These are phyloP conservation scores for Tachystola acroxantha DNA, from an alignment of 2,888 invertebrate species.

Conservation along the genomic window DNA sequence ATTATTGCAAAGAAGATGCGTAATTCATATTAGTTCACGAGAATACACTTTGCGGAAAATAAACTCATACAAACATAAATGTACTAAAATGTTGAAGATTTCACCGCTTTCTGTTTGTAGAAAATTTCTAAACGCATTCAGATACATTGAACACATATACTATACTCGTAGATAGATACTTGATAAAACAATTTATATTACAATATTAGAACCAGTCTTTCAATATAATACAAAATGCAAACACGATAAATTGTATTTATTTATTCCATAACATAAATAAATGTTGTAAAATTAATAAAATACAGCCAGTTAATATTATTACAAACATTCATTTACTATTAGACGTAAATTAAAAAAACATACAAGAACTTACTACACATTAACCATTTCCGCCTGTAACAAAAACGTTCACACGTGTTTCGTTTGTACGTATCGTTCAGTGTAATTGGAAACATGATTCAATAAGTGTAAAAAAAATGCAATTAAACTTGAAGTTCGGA, in stretches of 20 bases:
- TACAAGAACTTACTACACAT: too few species aligned
- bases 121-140: background rate
- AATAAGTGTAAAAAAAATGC: slow-evolving; percentile 6
- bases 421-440: slow-evolving; percentile 5
- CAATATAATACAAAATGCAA: too few species aligned
- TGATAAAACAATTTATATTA: too few species aligned
- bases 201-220: too few species aligned
- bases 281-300: too few species aligned
- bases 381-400: background rate
- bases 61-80: background rate
- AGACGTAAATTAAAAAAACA: too few species aligned
- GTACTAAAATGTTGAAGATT: slow-evolving; percentile 23
- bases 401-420: slow-evolving; percentile 1
- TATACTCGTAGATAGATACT: background rate
- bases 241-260: too few species aligned
- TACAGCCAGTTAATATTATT: too few species aligned
- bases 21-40: too few species aligned
- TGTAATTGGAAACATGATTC: slow-evolving; percentile 8
- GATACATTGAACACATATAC: background rate
- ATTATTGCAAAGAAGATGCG: background rate
- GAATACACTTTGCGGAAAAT: background rate
- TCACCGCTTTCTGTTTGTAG: slow-evolving; percentile 38
- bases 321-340: too few species aligned
- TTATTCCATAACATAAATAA: too few species aligned
- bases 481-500: slow-evolving; percentile 14